phyloP scores from a whole-genome alignment of 2,797 vertebrate genomes.

The Falco peregrinus region DNA sequence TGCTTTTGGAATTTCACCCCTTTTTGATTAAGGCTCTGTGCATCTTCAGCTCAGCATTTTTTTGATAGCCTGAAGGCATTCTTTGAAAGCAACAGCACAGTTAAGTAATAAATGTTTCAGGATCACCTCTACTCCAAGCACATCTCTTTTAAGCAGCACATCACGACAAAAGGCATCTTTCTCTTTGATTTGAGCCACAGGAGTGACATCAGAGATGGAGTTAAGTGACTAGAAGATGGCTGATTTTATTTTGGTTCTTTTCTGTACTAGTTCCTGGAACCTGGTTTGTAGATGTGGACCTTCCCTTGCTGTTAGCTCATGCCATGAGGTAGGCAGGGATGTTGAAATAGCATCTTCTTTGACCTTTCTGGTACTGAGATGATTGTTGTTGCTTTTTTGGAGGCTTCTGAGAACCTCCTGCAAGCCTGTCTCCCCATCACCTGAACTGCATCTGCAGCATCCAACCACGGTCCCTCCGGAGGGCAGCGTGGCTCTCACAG shows the following conservation, averaged over 20 bases:
- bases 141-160: constrained; percentile 8
- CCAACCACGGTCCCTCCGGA: constrained; percentile 43
- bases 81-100: neutral
- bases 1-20: neutral
- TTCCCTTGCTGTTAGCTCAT: neutral
- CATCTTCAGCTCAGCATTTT: neutral
- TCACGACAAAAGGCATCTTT: constrained; percentile 15
- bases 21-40: neutral
- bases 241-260: neutral
- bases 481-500: constrained; percentile 48
- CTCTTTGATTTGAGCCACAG: constrained; percentile 23
- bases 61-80: neutral
- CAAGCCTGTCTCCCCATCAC: neutral
- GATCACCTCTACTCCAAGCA: neutral
- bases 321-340: neutral
- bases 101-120: neutral
- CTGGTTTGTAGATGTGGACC: neutral
- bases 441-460: constrained; percentile 35
- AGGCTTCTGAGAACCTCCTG: constrained; percentile 23
- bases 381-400: neutral
- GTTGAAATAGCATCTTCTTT: neutral
- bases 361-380: constrained; percentile 3
- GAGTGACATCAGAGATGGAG: constrained; percentile 42
- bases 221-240: neutral
- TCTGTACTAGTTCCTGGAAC: constrained; percentile 23